Evolutionary conservation across 1,140 invertebrate species (phyloP).

Genomic region (Calliopsis andreniformis): DNA sequence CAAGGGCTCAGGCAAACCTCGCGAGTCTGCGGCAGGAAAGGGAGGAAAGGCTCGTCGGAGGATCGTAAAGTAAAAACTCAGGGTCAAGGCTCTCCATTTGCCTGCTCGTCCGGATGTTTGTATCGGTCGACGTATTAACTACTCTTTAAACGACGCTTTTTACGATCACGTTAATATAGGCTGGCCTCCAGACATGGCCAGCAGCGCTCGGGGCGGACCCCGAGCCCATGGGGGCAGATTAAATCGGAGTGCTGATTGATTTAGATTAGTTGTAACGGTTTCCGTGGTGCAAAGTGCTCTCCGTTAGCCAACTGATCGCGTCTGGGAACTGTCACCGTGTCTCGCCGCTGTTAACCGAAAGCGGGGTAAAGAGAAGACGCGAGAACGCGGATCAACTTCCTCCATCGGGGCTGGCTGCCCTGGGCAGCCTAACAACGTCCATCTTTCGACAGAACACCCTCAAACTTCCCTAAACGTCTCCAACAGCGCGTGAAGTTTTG

Average conservation of each 20-base stretch:
- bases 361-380: neutral
- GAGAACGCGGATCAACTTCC: neutral
- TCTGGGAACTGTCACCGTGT: neutral
- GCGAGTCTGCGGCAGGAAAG: neutral
- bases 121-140: slow-evolving; percentile 47
- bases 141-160: slow-evolving; percentile 58
- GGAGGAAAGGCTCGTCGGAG: neutral
- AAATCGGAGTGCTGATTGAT: slow-evolving; percentile 37
- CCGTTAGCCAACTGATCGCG: neutral
- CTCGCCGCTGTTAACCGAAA: neutral
- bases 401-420: no score
- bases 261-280: slow-evolving; percentile 41
- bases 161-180: slow-evolving; percentile 57
- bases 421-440: neutral
- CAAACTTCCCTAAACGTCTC: neutral
- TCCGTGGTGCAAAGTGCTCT: slow-evolving; percentile 3
- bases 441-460: neutral
- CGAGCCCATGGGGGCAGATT: slow-evolving; percentile 6
- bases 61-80: slow-evolving; percentile 22
- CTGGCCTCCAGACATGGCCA: no score
- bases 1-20: neutral
- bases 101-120: slow-evolving; percentile 36
- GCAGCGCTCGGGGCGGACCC: neutral
- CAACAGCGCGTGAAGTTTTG: neutral
- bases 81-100: slow-evolving; percentile 14